Evolutionary conservation across 2,113 vertebrate genomes (phyloP).

Genomic region (Saimiri boliviensis): DNA sequence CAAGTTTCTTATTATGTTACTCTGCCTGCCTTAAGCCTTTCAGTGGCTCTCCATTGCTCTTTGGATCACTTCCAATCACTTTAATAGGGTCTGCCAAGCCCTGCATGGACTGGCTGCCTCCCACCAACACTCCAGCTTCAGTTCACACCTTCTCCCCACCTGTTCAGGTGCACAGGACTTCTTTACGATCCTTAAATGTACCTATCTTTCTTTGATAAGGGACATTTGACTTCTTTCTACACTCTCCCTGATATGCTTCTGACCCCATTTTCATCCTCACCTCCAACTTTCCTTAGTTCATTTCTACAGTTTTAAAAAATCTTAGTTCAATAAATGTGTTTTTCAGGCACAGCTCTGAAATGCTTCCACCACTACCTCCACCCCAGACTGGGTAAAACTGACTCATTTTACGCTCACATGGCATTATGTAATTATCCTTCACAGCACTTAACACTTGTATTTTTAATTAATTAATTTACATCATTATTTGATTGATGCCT

Average conservation of each 20-base stretch:
- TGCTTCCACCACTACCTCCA: not conserved
- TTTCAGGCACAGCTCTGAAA: not conserved
- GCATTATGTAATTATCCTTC: slow-evolving; percentile 33
- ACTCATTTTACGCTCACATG: not conserved
- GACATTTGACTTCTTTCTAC: not conserved
- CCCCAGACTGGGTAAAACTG: not conserved
- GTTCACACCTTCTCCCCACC: not conserved
- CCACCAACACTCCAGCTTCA: not conserved
- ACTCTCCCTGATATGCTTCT: not conserved
- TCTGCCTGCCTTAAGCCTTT: not conserved
- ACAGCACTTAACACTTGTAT: not conserved
- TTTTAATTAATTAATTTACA: slow-evolving; percentile 51
- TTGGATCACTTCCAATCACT: not conserved
- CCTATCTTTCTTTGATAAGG: not conserved
- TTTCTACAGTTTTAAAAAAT: not conserved
- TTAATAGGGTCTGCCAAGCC: not conserved
- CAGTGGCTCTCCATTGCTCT: not conserved
- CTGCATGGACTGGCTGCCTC: not conserved
- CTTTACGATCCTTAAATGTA: not conserved
- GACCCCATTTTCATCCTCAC: not conserved
- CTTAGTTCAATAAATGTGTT: not conserved
- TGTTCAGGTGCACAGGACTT: not conserved
- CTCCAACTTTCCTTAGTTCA: not conserved
- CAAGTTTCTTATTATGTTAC: not conserved
- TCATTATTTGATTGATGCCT: not conserved